Evolutionary conservation across 2,797 vertebrate species (phyloP), one percentile per base, ranked within the genome.

Genomic region (Mormyrops attenuatus): DNA sequence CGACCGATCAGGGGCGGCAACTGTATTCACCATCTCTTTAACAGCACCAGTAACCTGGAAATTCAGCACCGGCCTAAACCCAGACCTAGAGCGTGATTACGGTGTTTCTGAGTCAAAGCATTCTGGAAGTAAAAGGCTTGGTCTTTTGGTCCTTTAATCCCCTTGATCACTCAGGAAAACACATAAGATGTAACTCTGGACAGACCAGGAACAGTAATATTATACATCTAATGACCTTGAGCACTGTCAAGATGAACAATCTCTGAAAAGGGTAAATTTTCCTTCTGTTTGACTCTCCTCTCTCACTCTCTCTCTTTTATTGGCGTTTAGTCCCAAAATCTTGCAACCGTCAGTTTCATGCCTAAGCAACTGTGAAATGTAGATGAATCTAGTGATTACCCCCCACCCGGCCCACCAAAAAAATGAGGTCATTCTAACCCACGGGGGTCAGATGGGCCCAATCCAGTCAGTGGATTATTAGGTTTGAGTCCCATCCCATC

Each of bases 401-500:
- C 44, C 73, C 49, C 41, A 22, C 60, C 8, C 30, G 17, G 0
- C 55, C 60, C 55, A 41, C 57, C 57, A 50, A 82, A 82, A 82
- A 82, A 87, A 88, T 88, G 73, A 88, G 88, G 53, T 88, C 73
- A 90, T 66, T 38, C 88, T 41, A 50, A 52, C 52, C 13, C 41
- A 26, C 53, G n/a, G 50, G 22, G 17, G 34, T 77, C 17, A 90
- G 53, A 50, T 17, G 55, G 77, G 47, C 55, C 17, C 30, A 88
- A 26, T 60, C 55, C 89, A 15, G 15, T 85, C 87, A n/a, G 77
- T 22, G 80, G 57, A 88, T 88, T 85, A 90, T 90, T 88, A 85
- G 89, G 89, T 90, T 88, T 88, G 86, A 88, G 80, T 90, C 52
- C 69, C 53, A 88, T 89, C 85, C 85, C 66, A 87, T 90, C 89